Evolutionary conservation across 2,888 invertebrate species (phyloP), one percentile per base, ranked within the genome.

Genomic region (Smittia aterrima): DNA sequence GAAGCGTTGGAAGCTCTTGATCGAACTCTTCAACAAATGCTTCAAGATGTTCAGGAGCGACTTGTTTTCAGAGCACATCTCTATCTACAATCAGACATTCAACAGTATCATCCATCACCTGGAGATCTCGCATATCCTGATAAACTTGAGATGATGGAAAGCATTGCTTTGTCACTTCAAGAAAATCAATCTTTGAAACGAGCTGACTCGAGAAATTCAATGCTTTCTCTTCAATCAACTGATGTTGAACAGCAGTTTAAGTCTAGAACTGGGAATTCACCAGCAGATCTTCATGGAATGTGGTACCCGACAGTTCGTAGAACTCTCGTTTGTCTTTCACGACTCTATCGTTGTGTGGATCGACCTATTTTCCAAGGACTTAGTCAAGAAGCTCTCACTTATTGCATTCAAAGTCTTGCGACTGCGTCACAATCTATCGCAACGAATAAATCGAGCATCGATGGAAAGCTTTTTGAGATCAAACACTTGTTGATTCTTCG

Each of bases 221-320:
- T 90, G 79, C 82, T 87, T 27, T 92, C 93, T 0, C 85, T 86
- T 1, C 88, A 89, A 0, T 89, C 90, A 1, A 89, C 89, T 78
- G 92, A 92, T 80, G 90, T 90, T 75, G 80, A 76, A 79, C 81
- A 79, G 78, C 80, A 80, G 47, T 79, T 80, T 25, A 80, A 84
- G 66, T 83, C 85, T 4, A 83, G 84, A 75, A 84, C 85, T 47
- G 84, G 85, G 77, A 84, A 90, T 80, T 94, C 95, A 0, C 95
- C 96, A 0, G 96, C 98, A 0, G 98, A 99, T 85, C 85, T 98
- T 38, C 98, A 98, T 83, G 99, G 98, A 25, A 96, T 99, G 96
- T 99, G 99, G 99, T 99, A 98, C 83, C 99, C 99, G 0, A 97
- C 96, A 0, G 97, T 99, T 0, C 87, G 98, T 18, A 86, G 99